Evolutionary conservation across 2,797 vertebrate genomes (phyloP), one percentile per base, ranked within the genome.

Genomic region (Pogoniulus pusillus): DNA sequence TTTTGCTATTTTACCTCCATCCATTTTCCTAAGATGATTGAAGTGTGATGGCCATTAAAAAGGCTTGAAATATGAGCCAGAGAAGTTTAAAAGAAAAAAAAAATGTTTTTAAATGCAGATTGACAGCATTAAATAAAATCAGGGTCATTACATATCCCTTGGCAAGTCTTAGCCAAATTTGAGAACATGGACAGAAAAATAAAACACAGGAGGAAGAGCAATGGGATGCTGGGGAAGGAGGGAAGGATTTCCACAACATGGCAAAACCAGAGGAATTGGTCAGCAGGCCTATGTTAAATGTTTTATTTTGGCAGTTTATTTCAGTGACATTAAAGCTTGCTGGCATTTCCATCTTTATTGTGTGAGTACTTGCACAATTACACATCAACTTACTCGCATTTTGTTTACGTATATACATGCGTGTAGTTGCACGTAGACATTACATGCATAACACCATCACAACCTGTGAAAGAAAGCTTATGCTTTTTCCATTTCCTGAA

Each of bases 1-100:
- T 88, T 93, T 86, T 76, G 53, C 35, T 73, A 72, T 83, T 87
- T 45, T 66, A 71, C 76, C 70, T 88, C 54, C 35, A 74, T 93
- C 70, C 34, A 39, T 97, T 95, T 96, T 90, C 91, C 43, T 96
- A 79, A 82, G 71, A 51, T 73, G 15, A 85, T 71, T 57, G 59
- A 84, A 91, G 37, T 62, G 43, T 39, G 78, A 66, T 37, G 79
- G 41, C n/a, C 47, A 27, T 72, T 35, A 75, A 81, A 80, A 69
- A 29, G 6, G 6, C 16, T 87, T 88, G 47, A 92, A 75, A 66
- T 19, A 68, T 5, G 57, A 73, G 41, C 29, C 75, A 57, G 54
- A 68, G 43, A 62, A 82, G 11, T 80, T 74, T 43, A 54, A 41
- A 91, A 41, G 16, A 41, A 41, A 78, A 49, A 69, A 85, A 92